Conservation (phyloP, 2,888 invertebrate species). For the Harpalus rubripes region DNA sequence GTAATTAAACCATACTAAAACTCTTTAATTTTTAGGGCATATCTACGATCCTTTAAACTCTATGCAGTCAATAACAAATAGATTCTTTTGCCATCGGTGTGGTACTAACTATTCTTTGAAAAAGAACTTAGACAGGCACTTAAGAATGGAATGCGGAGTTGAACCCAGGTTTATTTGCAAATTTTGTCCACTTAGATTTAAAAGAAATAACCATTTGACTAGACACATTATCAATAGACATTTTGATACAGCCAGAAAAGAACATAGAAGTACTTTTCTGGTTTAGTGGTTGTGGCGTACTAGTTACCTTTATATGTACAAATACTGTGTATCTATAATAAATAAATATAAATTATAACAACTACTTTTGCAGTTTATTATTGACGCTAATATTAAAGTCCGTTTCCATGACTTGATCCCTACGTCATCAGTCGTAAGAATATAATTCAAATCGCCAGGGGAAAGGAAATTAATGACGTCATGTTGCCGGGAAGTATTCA, state of each 20-base stretch:
- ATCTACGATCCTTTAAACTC: not conserved
- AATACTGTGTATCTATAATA: too few species aligned
- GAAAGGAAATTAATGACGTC: too few species aligned
- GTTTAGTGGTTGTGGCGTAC: too few species aligned
- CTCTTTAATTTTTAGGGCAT: slow-evolving; percentile 27
- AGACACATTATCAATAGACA: slow-evolving; percentile 71
- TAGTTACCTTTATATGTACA: too few species aligned
- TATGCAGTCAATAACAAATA: not conserved
- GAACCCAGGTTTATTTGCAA: slow-evolving; percentile 81
- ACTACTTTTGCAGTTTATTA: too few species aligned
- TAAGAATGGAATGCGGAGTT: slow-evolving; percentile 84
- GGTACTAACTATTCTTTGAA: slow-evolving; percentile 70
- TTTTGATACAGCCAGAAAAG: not conserved
- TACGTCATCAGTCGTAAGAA: too few species aligned
- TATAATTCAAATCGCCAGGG: too few species aligned
- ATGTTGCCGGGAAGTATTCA: too few species aligned
- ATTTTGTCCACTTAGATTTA: slow-evolving; percentile 85
- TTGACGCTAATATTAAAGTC: too few species aligned
- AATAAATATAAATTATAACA: too few species aligned
- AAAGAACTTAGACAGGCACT: slow-evolving; percentile 81
- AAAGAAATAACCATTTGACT: slow-evolving; percentile 78
- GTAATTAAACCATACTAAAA: not conserved
- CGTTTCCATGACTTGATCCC: too few species aligned
- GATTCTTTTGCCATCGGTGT: slow-evolving; percentile 20
- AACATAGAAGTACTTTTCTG: not conserved